Percentiles rank a stretch among this genome's conserved stretches.
These are phyloP conservation scores for Trichonephila clavata DNA, from an alignment of 1,140 invertebrate species.

Conservation along the genomic window DNA sequence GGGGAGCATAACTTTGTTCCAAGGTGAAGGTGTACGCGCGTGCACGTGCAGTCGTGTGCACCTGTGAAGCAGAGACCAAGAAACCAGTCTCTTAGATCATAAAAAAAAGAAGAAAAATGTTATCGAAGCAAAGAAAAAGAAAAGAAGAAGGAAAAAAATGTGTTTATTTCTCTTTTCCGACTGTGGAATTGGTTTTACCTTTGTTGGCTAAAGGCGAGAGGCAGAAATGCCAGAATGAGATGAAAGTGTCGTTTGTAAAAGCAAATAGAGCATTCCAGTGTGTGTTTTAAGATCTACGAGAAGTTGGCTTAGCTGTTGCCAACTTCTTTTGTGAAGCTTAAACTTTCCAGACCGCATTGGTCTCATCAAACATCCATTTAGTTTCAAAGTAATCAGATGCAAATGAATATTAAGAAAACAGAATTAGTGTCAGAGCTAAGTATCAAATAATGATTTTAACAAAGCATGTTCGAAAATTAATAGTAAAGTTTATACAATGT, in stretches of 20 bases:
- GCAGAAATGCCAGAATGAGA: background rate
- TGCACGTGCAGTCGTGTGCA: background rate
- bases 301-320: too few relatives aligned
- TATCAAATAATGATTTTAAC: too few relatives aligned
- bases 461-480: too few relatives aligned
- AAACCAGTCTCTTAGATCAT: background rate
- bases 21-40: slow-evolving; percentile 23
- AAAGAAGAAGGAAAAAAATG: background rate
- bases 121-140: background rate
- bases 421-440: too few relatives aligned
- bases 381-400: too few relatives aligned
- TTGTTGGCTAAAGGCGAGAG: background rate
- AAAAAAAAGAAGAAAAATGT: background rate
- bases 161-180: slow-evolving; percentile 1
- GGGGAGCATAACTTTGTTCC: slow-evolving; percentile 1
- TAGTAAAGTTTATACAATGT: too few relatives aligned
- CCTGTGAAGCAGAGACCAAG: background rate
- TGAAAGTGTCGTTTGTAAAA: background rate
- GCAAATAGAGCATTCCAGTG: background rate
- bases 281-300: too few relatives aligned
- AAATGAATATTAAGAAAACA: too few relatives aligned
- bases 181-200: background rate
- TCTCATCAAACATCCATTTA: too few relatives aligned
- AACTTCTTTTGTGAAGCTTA: too few relatives aligned
- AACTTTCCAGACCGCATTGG: too few relatives aligned